Percentiles rank a stretch among this genome's conserved stretches.
Conservation (phyloP, 2,888 invertebrate genomes). For the Matsumyia berberina region DNA sequence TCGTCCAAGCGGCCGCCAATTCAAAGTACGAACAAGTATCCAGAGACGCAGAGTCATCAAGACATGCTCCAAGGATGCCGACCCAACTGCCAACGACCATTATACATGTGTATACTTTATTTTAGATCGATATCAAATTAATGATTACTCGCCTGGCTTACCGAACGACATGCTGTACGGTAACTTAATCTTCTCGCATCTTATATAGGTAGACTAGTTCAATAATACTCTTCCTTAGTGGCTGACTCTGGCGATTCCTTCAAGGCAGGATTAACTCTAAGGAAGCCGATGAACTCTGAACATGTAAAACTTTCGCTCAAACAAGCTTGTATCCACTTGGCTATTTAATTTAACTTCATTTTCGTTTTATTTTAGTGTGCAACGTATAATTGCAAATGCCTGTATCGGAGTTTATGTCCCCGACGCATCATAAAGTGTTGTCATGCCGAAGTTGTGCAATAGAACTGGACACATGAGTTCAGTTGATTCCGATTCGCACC, state of each 20-base stretch:
- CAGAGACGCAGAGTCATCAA: too few relatives aligned
- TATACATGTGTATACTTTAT: neutral
- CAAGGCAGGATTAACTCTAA: too few relatives aligned
- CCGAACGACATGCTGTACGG: conserved; percentile 18
- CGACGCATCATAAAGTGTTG: conserved; percentile 63
- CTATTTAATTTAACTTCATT: conserved; percentile 32
- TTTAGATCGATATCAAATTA: conserved; percentile 44
- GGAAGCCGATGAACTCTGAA: neutral
- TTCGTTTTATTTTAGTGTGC: conserved; percentile 14
- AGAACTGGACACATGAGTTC: conserved; percentile 47
- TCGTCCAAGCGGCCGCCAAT: neutral
- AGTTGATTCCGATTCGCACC: conserved; percentile 32
- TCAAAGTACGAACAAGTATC: neutral
- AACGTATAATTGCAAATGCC: conserved; percentile 36
- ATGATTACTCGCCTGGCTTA: conserved; percentile 13
- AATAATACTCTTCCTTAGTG: neutral
- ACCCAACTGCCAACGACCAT: conserved; percentile 8
- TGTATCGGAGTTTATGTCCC: conserved; percentile 59
- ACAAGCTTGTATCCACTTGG: conserved; percentile 24
- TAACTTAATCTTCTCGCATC: conserved; percentile 38
- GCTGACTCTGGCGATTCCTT: too few relatives aligned
- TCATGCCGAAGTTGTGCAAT: conserved; percentile 54
- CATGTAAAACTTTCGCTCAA: too few relatives aligned
- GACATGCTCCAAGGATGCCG: conserved; percentile 36
- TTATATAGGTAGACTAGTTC: conserved; percentile 51